phyloP scores from a whole-genome alignment of 1,140 invertebrate species.

The Drosophila persimilis region DNA sequence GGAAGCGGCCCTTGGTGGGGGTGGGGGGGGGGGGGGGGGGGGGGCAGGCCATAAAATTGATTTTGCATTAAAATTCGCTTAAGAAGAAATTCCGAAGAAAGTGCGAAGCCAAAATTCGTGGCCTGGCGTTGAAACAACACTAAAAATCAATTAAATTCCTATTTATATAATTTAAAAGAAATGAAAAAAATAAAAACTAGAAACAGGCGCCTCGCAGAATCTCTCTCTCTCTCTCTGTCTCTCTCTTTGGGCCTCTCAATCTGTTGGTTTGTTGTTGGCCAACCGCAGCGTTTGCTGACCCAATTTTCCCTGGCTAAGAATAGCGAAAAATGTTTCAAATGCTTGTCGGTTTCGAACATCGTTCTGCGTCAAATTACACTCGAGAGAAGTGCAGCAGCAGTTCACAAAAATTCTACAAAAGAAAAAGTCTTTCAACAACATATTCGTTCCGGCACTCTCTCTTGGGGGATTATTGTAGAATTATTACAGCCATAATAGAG shows the following conservation, averaged over 20 bases:
- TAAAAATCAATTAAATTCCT: conserved; percentile 68
- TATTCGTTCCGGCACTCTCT: no score
- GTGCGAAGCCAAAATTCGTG: conserved; percentile 3
- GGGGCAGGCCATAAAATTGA: conserved; percentile 42
- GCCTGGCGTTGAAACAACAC: conserved; percentile 24
- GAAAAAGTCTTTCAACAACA: no score
- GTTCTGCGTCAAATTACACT: conserved; percentile 48
- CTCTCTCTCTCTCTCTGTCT: conserved; percentile 2
- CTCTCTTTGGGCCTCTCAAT: conserved; percentile 6
- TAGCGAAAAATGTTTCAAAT: conserved; percentile 47
- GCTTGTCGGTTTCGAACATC: conserved; percentile 27
- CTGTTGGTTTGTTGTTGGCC: conserved; percentile 31
- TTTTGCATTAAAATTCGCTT: conserved; percentile 63
- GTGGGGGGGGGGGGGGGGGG: no score
- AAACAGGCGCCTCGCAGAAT: conserved; percentile 40
- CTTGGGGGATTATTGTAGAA: no score
- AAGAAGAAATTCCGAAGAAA: conserved; percentile 20
- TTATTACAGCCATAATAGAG: no score
- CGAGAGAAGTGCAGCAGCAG: conserved; percentile 8
- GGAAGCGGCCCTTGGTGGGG: no score
- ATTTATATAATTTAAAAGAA: conserved; percentile 54
- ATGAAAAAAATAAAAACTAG: conserved; percentile 6
- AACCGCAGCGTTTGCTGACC: conserved; percentile 67
- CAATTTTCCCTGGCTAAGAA: conserved; percentile 66
- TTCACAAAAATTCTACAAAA: no score